Conservation (phyloP, 2,888 invertebrate genomes). For the Pilophorus perplexus region DNA sequence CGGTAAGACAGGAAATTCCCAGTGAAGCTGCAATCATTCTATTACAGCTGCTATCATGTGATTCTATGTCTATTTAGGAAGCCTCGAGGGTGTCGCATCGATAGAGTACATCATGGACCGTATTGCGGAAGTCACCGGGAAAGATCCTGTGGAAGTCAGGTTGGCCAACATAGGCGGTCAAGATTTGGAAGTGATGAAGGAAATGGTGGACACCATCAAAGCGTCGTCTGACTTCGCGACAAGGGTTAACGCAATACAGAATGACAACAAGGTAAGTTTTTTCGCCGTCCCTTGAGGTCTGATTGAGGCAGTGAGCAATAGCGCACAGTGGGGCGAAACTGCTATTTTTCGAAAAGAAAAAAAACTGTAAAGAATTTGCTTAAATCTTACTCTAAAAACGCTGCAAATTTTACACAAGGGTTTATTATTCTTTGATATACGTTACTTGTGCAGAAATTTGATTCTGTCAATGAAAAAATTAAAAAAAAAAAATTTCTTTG, state of each 20-base stretch:
- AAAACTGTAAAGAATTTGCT: no score
- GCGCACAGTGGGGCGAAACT: no score
- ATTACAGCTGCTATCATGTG: no score
- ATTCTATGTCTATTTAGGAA: conserved; percentile 52
- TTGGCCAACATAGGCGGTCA: conserved; percentile 53
- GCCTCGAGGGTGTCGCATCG: conserved; percentile 63
- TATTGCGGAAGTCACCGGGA: conserved; percentile 58
- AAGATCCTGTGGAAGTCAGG: conserved; percentile 61
- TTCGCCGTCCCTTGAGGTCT: not conserved
- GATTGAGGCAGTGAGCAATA: no score
- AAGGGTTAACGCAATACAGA: conserved; percentile 50
- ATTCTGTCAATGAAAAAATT: no score
- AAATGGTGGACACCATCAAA: conserved; percentile 60
- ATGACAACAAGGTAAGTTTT: conserved; percentile 7
- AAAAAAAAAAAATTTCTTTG: no score
- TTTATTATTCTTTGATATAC: no score
- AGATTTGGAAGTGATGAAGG: conserved; percentile 42
- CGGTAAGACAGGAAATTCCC: conserved; percentile 59
- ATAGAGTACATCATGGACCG: conserved; percentile 67
- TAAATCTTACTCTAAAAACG: no score
- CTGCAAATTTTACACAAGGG: no score
- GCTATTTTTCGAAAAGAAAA: no score
- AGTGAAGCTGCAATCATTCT: no score
- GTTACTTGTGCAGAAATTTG: no score
- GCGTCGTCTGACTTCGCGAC: conserved; percentile 59